Evolutionary conservation across 2,797 vertebrate genomes (phyloP).

Genomic region (Rhinichthys osculus): DNA sequence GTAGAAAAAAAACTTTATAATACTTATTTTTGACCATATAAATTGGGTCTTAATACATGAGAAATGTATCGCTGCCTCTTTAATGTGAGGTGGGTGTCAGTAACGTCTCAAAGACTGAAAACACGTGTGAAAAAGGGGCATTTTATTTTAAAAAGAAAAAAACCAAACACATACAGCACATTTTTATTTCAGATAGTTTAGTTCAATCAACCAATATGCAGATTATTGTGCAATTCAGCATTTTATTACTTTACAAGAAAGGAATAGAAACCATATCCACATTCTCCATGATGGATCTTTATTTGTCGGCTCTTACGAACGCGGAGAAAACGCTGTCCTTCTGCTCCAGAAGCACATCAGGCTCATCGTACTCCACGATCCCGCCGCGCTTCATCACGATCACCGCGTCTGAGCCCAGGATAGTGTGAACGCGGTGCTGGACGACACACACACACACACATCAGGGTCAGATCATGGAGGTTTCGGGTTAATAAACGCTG

Average conservation of each 20-base stretch:
- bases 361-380: conserved; percentile 92
- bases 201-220: not conserved
- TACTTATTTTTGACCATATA: no score
- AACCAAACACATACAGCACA: not conserved
- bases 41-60: no score
- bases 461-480: no score
- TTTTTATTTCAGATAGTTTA: not conserved
- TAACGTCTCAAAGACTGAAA: not conserved
- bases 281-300: conserved; percentile 59
- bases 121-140: no score
- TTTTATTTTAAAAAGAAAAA: no score
- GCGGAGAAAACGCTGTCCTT: conserved; percentile 94
- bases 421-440: conserved; percentile 97
- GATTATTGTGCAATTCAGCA: conserved; percentile 73
- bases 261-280: conserved; percentile 66
- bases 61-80: not conserved
- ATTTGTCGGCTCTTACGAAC: conserved; percentile 96
- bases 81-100: not conserved
- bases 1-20: no score
- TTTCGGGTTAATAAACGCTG: no score
- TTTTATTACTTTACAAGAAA: conserved; percentile 66
- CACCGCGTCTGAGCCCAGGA: conserved; percentile 94
- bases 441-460: not conserved
- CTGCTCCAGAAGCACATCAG: conserved; percentile 86
- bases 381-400: conserved; percentile 97